Evolutionary conservation across 2,797 vertebrate species (phyloP).

Genomic region (Cichlasoma orientale): DNA sequence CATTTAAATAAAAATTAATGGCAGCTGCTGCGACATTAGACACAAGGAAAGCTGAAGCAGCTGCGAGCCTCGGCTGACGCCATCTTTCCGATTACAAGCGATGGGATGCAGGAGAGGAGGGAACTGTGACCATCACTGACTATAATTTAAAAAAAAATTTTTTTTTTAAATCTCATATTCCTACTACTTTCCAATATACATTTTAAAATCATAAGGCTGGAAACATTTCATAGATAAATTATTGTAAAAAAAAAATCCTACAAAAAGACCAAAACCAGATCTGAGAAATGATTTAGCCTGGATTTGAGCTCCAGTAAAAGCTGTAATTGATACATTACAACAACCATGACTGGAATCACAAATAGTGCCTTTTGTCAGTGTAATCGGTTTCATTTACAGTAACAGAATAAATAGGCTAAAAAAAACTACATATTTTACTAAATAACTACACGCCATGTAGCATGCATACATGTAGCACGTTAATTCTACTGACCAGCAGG

Average conservation of each 20-base stretch:
- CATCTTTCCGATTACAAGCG: neutral
- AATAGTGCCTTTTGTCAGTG: neutral
- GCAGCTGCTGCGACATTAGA: neutral
- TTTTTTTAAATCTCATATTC: neutral
- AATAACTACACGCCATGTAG: fast-evolving
- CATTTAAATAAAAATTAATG: neutral
- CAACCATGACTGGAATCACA: neutral
- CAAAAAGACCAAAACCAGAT: neutral
- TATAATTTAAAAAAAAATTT: neutral
- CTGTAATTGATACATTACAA: too few species aligned
- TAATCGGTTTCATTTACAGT: too few species aligned
- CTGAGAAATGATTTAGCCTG: neutral
- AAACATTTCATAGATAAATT: neutral
- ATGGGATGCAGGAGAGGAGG: neutral
- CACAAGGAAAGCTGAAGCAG: neutral
- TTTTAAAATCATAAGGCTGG: neutral
- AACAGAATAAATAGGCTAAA: neutral
- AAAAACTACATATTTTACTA: neutral
- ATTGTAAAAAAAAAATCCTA: neutral
- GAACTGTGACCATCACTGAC: neutral
- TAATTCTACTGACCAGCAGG: neutral
- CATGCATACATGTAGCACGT: fast-evolving
- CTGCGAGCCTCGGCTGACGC: fast-evolving
- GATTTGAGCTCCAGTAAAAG: neutral
- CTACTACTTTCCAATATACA: neutral